Evolutionary conservation across 30 jellyfish, hydroid and myxozoan species (phyloP), one percentile per base, ranked within the genome.

Genomic region (Aurelia sp.): DNA sequence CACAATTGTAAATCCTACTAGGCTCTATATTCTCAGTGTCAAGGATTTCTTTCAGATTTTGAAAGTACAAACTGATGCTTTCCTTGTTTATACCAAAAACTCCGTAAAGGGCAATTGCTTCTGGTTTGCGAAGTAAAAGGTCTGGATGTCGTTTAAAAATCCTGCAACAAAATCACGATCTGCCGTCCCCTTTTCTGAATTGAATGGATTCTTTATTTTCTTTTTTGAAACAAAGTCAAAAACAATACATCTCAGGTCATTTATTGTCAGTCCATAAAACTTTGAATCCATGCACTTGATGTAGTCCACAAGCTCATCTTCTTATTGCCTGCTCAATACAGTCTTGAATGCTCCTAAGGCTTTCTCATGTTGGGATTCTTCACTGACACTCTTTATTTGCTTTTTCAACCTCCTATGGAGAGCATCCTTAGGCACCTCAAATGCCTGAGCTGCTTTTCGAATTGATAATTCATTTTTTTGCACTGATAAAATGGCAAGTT

Each of bases 371-470:
- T 8, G 80, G 21, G 21, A 8, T 13, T n/a, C 80, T 31, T 9
- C 9, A 10, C 59, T 11, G 21, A 31, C 31, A n/a, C 59, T n/a
- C 80, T 69, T 65, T 11, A 65, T 5, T 15, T 85, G 17, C n/a
- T 61, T 75, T 60, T 59, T 85, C 27, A 85, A 24, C 57, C 94
- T 70, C 64, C 83, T 87, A 30, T 84, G 93, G 19, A 84, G 81
- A 17, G 93, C 19, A 66, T 72, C 93, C 58, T 84, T 84, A 70
- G 93, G 93, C 63, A 84, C 82, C 70, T 61, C 33, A 21, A n/a
- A 84, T 24, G n/a, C 67, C n/a, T n/a, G n/a, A n/a, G n/a, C n/a
- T n/a, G n/a, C n/a, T n/a, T n/a, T n/a, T n/a, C n/a, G n/a, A n/a
- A n/a, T n/a, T n/a, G n/a, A n/a, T n/a, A n/a, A n/a, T n/a, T n/a